phyloP scores from a whole-genome alignment of 2,797 vertebrate genomes.

The Bradypus variegatus region DNA sequence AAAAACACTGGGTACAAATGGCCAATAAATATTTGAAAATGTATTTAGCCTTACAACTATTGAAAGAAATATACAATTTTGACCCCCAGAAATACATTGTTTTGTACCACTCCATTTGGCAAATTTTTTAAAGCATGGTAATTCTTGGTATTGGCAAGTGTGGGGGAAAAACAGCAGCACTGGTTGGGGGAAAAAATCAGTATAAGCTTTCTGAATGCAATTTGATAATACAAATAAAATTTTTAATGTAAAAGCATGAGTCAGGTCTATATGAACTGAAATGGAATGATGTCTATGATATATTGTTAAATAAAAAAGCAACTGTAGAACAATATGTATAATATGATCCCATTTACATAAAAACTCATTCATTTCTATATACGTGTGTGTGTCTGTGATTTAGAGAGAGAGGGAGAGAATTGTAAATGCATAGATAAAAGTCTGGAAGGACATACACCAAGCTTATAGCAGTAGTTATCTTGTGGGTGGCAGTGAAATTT shows the following conservation, averaged over 20 bases:
- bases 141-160: neutral
- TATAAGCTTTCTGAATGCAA: neutral
- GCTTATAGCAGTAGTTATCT: neutral
- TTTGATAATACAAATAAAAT: neutral
- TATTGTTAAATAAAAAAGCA: neutral
- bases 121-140: neutral
- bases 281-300: neutral
- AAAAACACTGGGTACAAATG: neutral
- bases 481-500: neutral
- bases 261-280: neutral
- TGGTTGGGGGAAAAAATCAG: neutral
- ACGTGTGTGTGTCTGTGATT: neutral
- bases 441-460: neutral
- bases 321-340: neutral
- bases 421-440: neutral
- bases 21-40: neutral
- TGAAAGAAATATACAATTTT: neutral
- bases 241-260: neutral
- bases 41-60: neutral
- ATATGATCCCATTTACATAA: neutral
- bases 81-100: neutral
- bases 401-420: neutral
- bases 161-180: neutral
- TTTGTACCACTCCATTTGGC: neutral
- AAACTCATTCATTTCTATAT: neutral